These are phyloP conservation scores for Tenebrio molitor DNA, from an alignment of 1,140 invertebrate species.

Conservation along the genomic window DNA sequence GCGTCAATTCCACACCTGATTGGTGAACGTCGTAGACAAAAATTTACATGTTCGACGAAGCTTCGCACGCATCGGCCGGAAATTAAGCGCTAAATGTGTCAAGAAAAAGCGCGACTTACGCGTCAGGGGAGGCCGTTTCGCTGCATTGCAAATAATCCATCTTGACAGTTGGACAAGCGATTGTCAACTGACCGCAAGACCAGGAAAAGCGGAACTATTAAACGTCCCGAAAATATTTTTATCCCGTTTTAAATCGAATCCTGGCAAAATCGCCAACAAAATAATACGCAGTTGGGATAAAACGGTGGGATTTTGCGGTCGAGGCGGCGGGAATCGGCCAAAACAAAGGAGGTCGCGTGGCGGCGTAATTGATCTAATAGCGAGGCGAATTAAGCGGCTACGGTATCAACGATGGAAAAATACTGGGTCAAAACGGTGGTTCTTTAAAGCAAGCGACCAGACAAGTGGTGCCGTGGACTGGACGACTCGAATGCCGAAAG, in stretches of 20 bases:
- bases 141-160: not conserved
- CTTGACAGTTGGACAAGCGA: not conserved
- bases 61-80: too few species aligned
- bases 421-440: slow-evolving; percentile 42
- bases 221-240: slow-evolving; percentile 13
- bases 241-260: not conserved
- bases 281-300: slow-evolving; percentile 33
- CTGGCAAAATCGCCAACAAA: slow-evolving; percentile 14
- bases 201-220: not conserved
- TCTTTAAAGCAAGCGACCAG: slow-evolving; percentile 41
- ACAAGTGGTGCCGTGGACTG: slow-evolving; percentile 2
- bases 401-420: slow-evolving; percentile 40
- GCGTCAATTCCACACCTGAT: too few species aligned
- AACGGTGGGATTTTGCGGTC: not conserved
- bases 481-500: not conserved
- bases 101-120: slow-evolving; percentile 17
- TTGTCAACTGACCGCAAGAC: slow-evolving; percentile 8
- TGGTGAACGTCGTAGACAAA: not conserved
- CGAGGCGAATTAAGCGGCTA: not conserved
- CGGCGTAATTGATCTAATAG: slow-evolving; percentile 15
- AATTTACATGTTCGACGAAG: slow-evolving; percentile 10
- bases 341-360: not conserved
- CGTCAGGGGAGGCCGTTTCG: not conserved
- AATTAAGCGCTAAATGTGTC: too few species aligned
- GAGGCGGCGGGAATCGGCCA: not conserved